Conservation (phyloP, 1,140 invertebrate genomes). For the Physella acuta region DNA sequence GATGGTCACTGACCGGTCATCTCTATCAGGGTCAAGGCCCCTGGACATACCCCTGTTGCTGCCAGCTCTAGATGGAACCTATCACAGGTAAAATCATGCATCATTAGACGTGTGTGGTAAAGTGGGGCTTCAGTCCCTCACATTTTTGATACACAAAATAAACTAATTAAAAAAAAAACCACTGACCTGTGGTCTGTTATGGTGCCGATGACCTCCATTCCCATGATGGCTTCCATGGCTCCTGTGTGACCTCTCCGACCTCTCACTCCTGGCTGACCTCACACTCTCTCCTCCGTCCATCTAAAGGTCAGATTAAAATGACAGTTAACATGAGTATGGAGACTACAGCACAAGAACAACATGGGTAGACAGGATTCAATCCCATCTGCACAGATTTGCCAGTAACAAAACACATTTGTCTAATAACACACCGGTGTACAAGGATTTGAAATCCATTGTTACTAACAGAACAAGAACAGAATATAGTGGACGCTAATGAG, state of each 20-base stretch:
- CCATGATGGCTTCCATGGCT: slow-evolving; percentile 45
- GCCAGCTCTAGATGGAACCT: slow-evolving; percentile 29
- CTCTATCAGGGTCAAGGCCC: slow-evolving; percentile 35
- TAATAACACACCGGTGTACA: not conserved
- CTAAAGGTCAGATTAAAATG: not conserved
- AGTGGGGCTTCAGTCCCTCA: too few relatives aligned
- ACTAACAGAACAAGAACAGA: too few relatives aligned
- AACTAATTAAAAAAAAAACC: not conserved
- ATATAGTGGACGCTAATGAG: too few relatives aligned
- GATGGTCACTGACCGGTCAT: slow-evolving; percentile 55
- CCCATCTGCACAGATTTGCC: not conserved
- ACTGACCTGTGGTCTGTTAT: slow-evolving; percentile 30
- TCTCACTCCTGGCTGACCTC: slow-evolving; percentile 55
- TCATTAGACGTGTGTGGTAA: too few relatives aligned
- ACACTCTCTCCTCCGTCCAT: slow-evolving; percentile 58
- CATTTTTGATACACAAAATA: not conserved
- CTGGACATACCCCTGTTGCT: slow-evolving; percentile 34
- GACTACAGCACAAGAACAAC: not conserved
- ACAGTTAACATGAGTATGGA: not conserved
- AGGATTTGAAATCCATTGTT: too few relatives aligned
- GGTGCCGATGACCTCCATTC: slow-evolving; percentile 27
- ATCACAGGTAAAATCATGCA: too few relatives aligned
- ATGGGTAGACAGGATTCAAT: not conserved
- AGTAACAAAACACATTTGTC: not conserved
- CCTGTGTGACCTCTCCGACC: slow-evolving; percentile 55